Conservation (phyloP, 2,888 invertebrate genomes). For the Elegia similella region DNA sequence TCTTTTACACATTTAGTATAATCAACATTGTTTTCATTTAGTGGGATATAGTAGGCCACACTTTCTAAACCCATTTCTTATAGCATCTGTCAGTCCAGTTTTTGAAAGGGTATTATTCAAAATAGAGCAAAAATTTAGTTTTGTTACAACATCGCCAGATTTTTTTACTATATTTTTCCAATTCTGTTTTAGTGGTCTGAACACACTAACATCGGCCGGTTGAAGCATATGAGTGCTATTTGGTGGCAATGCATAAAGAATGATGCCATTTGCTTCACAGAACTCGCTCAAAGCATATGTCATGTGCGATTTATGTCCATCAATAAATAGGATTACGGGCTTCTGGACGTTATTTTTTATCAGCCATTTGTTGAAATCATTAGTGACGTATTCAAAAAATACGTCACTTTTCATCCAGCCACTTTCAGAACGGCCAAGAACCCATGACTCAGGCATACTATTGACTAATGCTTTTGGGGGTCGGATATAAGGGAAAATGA, state of each 20-base stretch:
- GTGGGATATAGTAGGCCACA: conserved; percentile 16
- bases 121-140: conserved; percentile 18
- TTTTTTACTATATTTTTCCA: conserved; percentile 22
- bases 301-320: conserved; percentile 28
- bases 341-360: conserved; percentile 19
- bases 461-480: conserved; percentile 5
- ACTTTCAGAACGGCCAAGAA: neutral
- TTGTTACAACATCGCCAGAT: conserved; percentile 18
- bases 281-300: conserved; percentile 18
- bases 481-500: neutral
- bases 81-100: neutral
- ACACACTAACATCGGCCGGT: conserved; percentile 27
- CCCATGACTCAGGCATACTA: conserved; percentile 1
- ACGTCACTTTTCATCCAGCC: conserved; percentile 6
- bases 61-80: conserved; percentile 16
- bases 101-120: conserved; percentile 13
- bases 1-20: conserved; percentile 16
- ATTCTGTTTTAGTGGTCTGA: conserved; percentile 22
- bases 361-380: conserved; percentile 13
- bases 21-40: conserved; percentile 8
- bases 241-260: conserved; percentile 25
- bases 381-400: conserved; percentile 43
- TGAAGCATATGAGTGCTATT: conserved; percentile 27
- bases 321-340: conserved; percentile 25
- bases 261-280: conserved; percentile 25